Evolutionary conservation across 1,140 invertebrate genomes (phyloP).

Genomic region (Oedothorax gibbosus): DNA sequence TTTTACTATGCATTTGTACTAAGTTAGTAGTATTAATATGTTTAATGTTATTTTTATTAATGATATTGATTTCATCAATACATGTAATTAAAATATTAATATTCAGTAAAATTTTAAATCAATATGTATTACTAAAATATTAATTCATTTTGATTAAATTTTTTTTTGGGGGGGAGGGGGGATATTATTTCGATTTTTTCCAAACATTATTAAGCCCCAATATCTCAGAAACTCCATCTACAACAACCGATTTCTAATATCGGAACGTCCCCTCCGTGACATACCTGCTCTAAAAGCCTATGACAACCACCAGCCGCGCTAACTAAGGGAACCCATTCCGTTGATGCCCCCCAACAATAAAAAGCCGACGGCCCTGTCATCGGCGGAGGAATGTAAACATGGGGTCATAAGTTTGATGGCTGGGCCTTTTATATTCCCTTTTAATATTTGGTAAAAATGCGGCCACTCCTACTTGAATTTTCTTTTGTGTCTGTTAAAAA

Average conservation of each 20-base stretch:
- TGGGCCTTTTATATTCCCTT: constrained; percentile 11
- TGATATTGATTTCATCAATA: too few species aligned
- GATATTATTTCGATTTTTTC: too few species aligned
- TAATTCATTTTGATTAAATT: too few species aligned
- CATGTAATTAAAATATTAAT: too few species aligned
- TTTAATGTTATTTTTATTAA: too few species aligned
- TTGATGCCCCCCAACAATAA: constrained; percentile 24
- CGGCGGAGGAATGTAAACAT: constrained; percentile 42
- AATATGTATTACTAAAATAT: too few species aligned
- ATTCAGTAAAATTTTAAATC: too few species aligned
- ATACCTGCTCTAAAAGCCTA: constrained; percentile 32
- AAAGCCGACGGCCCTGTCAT: constrained; percentile 35
- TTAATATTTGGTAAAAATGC: constrained; percentile 29
- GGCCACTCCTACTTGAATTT: neutral
- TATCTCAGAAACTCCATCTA: neutral
- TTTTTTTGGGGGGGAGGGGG: too few species aligned
- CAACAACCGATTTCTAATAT: constrained; percentile 1
- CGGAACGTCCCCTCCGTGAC: constrained; percentile 21
- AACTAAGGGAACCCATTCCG: constrained; percentile 25
- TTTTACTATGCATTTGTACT: too few species aligned
- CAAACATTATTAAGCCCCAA: too few species aligned
- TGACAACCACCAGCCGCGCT: constrained; percentile 48
- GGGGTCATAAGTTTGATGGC: constrained; percentile 31
- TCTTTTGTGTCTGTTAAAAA: constrained; percentile 1
- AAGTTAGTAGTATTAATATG: too few species aligned